Evolutionary conservation across 2,113 vertebrate genomes (phyloP).

Genomic region (Strigops habroptila): DNA sequence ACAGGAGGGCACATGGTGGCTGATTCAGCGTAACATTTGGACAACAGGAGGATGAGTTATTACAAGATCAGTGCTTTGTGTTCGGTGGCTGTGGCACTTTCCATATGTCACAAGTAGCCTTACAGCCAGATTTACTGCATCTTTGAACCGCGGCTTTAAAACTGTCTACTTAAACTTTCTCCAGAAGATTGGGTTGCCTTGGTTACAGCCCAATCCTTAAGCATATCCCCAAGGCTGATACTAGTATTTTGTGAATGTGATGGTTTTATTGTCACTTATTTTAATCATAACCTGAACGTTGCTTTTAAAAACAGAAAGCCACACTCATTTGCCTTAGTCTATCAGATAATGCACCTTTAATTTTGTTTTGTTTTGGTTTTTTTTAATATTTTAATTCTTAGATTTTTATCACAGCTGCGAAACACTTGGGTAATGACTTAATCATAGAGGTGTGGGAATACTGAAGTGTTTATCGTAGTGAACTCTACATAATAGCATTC

Average conservation of each 20-base stretch:
- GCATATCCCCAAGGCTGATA: conserved; percentile 13
- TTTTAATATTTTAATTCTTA: neutral
- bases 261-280: conserved; percentile 22
- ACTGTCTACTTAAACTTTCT: conserved; percentile 25
- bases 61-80: neutral
- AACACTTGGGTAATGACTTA: conserved; percentile 1
- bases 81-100: neutral
- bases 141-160: conserved; percentile 38
- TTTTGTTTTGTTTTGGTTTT: neutral
- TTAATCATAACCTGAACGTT: neutral
- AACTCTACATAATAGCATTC: neutral
- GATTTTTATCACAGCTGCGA: neutral
- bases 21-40: neutral
- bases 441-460: neutral
- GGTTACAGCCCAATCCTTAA: conserved; percentile 40
- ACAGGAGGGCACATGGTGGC: neutral
- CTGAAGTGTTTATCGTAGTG: neutral
- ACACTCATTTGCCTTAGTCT: neutral
- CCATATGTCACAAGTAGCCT: neutral
- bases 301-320: conserved; percentile 2
- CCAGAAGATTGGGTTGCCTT: conserved; percentile 35
- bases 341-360: conserved; percentile 2
- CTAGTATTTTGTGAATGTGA: neutral
- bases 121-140: neutral
- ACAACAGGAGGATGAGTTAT: neutral